Percentiles rank a stretch among this genome's conserved stretches.
phyloP scores from a whole-genome alignment of 2,888 invertebrate species.

The Lasioglossum calceatum region DNA sequence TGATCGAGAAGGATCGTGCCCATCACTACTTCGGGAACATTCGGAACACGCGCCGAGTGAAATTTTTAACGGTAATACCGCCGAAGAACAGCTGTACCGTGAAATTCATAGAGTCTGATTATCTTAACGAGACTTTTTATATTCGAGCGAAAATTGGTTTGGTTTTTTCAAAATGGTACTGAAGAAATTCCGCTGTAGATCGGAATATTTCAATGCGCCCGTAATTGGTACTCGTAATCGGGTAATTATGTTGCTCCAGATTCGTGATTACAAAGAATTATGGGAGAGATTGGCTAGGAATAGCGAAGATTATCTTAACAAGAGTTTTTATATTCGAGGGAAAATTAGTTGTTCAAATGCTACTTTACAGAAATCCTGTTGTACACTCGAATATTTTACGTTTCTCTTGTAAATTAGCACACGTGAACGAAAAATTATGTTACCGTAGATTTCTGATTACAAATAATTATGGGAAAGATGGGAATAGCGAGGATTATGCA shows the following conservation, averaged over 20 bases:
- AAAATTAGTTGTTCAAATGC: too few species aligned
- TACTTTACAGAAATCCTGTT: too few species aligned
- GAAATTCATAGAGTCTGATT: neutral
- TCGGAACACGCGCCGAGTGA: neutral
- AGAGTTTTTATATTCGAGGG: too few species aligned
- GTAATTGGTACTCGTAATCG: neutral
- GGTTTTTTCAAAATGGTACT: neutral
- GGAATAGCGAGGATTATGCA: neutral
- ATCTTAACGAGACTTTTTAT: slow-evolving; percentile 7
- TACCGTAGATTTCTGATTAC: neutral
- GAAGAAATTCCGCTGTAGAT: neutral
- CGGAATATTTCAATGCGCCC: neutral
- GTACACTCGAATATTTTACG: too few species aligned
- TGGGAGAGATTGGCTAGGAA: too few species aligned
- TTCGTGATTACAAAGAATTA: too few species aligned
- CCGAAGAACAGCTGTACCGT: neutral
- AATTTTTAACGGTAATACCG: neutral
- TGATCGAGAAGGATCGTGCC: neutral
- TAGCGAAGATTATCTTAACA: too few species aligned
- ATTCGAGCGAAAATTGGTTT: neutral
- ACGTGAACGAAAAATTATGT: neutral
- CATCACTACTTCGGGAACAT: neutral
- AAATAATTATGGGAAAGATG: neutral
- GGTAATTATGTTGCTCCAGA: too few species aligned
- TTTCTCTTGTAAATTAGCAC: too few species aligned